Percentiles rank a stretch among this genome's conserved stretches.
phyloP scores from a whole-genome alignment of 2,888 invertebrate genomes.

The Choristoneura rosaceana region DNA sequence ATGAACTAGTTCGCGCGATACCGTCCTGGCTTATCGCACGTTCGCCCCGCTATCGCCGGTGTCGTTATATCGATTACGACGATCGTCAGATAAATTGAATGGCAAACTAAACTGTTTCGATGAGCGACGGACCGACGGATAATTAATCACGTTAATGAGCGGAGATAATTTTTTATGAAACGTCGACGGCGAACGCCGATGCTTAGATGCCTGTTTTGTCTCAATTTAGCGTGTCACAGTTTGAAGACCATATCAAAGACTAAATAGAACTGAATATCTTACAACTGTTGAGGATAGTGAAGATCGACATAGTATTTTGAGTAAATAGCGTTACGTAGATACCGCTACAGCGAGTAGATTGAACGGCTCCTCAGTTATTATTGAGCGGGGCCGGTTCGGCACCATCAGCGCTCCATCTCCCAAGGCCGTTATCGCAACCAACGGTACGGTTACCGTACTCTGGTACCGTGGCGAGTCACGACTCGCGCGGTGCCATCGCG shows the following conservation, averaged over 20 bases:
- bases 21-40: slow-evolving; percentile 42
- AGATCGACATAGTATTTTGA: slow-evolving; percentile 12
- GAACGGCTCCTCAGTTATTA: slow-evolving; percentile 55
- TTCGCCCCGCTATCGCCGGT: slow-evolving; percentile 39
- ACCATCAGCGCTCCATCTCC: slow-evolving; percentile 58
- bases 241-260: neutral
- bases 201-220: slow-evolving; percentile 17
- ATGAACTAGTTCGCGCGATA: slow-evolving; percentile 60
- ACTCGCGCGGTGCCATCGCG: slow-evolving; percentile 59
- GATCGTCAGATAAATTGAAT: slow-evolving; percentile 33
- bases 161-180: slow-evolving; percentile 28
- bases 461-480: slow-evolving; percentile 62
- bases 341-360: slow-evolving; percentile 39
- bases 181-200: slow-evolving; percentile 10
- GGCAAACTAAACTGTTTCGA: slow-evolving; percentile 22
- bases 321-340: slow-evolving; percentile 37
- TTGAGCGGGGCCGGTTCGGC: slow-evolving; percentile 57
- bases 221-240: neutral
- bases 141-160: slow-evolving; percentile 34
- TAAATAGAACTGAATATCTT: neutral
- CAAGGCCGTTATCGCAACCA: slow-evolving; percentile 75
- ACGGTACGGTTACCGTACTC: slow-evolving; percentile 72
- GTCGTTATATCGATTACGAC: slow-evolving; percentile 40
- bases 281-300: slow-evolving; percentile 2
- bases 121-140: slow-evolving; percentile 28